Evolutionary conservation across 1,140 invertebrate species (phyloP).

Genomic region (Pentalonia nigronervosa): DNA sequence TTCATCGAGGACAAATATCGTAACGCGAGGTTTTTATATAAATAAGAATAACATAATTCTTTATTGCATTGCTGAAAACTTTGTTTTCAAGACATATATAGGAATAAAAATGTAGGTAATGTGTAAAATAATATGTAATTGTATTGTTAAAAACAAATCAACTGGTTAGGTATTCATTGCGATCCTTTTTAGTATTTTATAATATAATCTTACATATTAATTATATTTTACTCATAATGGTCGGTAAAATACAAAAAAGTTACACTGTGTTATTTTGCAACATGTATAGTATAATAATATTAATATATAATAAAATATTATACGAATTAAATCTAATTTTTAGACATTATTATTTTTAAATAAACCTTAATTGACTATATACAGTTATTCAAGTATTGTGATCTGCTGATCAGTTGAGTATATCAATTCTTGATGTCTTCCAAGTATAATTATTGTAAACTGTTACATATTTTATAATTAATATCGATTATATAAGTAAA

Average conservation of each 20-base stretch:
- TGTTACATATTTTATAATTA: not conserved
- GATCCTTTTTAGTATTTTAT: not conserved
- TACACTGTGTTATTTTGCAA: not conserved
- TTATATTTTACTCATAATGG: too few relatives aligned
- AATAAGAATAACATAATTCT: too few relatives aligned
- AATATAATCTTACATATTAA: not conserved
- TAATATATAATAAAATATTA: not conserved
- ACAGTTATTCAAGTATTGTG: not conserved
- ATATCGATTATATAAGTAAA: not conserved
- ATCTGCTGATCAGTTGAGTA: too few relatives aligned
- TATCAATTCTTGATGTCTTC: not conserved
- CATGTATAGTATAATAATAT: too few relatives aligned
- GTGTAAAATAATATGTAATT: not conserved
- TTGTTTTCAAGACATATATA: not conserved
- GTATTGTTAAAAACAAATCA: not conserved
- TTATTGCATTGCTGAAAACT: not conserved
- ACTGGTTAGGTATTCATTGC: not conserved
- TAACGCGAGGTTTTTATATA: too few relatives aligned
- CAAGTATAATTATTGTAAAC: not conserved
- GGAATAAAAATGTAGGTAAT: not conserved
- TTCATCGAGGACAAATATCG: too few relatives aligned
- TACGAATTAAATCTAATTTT: not conserved
- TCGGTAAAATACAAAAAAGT: not conserved
- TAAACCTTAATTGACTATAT: not conserved
- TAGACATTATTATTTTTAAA: not conserved